phyloP scores from a whole-genome alignment of 2,888 invertebrate genomes.

The Leucania comma region DNA sequence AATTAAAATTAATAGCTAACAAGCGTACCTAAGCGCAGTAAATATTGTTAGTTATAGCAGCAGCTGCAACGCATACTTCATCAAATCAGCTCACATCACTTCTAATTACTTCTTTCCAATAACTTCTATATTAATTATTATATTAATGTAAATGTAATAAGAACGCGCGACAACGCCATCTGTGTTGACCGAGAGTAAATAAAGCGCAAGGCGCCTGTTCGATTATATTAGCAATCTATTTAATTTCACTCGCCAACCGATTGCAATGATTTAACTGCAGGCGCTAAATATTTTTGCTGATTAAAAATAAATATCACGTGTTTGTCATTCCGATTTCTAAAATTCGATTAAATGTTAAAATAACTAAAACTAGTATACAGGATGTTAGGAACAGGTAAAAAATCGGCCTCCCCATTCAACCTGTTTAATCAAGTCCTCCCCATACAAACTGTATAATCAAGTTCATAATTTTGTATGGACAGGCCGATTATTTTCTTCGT shows the following conservation, averaged over 20 bases:
- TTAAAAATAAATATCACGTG: neutral
- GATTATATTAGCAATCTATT: constrained; percentile 7
- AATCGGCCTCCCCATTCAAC: too few species aligned
- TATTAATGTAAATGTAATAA: neutral
- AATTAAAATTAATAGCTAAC: too few species aligned
- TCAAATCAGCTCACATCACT: neutral
- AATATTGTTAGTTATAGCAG: too few species aligned
- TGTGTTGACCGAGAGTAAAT: neutral
- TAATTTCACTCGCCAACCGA: neutral
- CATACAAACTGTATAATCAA: too few species aligned
- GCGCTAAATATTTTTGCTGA: constrained; percentile 6
- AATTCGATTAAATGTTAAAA: neutral
- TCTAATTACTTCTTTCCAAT: neutral
- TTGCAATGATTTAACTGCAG: constrained; percentile 2
- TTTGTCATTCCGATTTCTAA: neutral
- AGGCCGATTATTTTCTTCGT: too few species aligned
- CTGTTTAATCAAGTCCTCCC: too few species aligned
- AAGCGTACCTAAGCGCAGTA: too few species aligned
- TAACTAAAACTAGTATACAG: too few species aligned
- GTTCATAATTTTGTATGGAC: too few species aligned
- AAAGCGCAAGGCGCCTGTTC: constrained; percentile 17
- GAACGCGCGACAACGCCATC: constrained; percentile 6
- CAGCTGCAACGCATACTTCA: neutral
- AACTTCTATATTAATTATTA: neutral
- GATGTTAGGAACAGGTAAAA: too few species aligned